Base-by-base conservation (phyloP, 2,113 vertebrate genomes). In the Uria lomvia region DNA sequence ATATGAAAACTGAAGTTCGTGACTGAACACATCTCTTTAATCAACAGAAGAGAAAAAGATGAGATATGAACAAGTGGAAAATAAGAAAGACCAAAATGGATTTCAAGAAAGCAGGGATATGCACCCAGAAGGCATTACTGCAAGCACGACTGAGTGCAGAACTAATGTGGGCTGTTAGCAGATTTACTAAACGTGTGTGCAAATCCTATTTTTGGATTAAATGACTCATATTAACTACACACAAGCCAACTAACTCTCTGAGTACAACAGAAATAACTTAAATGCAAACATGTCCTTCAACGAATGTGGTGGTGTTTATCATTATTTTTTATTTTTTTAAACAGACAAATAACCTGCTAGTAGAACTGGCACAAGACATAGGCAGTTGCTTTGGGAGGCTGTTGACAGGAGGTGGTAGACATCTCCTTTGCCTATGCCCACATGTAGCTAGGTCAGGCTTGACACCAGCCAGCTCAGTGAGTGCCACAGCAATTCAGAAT, bases 201-300 rank as follows among this genome's bases (percentile, higher is more conserved):
- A 96, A 92, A 96, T 96, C 86, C 88, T 90, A 92, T 94, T 93
- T 96, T 94, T 95, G 88, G 83, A 95, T 95, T 96, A 94, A 94
- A 77, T 92, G 88, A 94, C 47, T 96, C 95, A 93, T 32, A 73
- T 50, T 91, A 95, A 58, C 92, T 52, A 66, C 88, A 96, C 65
- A 59, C 50, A 74, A 88, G 36, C 67, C 73, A 88, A 88, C 65
- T 40, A 77, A 60, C 52, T 71, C 43, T 47, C 56, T 16, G 56
- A 86, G 42, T 65, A 88, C 45, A 66, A 94, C 60, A 82, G 53
- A 82, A 85, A 87, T 67, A 80, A 72, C 67, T 84, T 42, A 38
- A 88, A 88, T 74, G 55, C 52, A 94, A 59, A 32, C 36, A 10
- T 20, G 18, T 26, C n/a, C 42, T 95, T 90, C 72, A 45, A 88